phyloP scores from a whole-genome alignment of 2,113 vertebrate genomes.

The Nannobrachium achirus region DNA sequence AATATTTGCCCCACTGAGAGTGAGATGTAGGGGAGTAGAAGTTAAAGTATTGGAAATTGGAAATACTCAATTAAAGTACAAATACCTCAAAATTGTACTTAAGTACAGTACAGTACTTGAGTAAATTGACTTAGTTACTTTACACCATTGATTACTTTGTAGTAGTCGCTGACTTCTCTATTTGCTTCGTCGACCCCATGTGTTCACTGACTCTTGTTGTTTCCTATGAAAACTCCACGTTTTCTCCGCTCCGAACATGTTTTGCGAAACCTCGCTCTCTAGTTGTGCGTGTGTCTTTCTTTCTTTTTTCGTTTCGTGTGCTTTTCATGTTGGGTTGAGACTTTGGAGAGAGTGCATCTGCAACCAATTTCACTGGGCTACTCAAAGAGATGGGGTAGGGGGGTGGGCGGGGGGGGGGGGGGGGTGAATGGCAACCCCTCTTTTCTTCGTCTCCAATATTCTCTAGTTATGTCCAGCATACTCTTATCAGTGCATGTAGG shows the following conservation, averaged over 20 bases:
- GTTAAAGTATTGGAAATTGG: too few species aligned
- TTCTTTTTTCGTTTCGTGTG: constrained; percentile 9
- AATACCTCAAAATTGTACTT: too few species aligned
- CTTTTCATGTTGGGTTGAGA: constrained; percentile 60
- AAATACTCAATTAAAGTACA: too few species aligned
- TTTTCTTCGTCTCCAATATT: constrained; percentile 34
- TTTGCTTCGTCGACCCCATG: too few species aligned
- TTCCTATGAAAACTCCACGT: constrained; percentile 41
- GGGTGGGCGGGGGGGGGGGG: constrained; percentile 40
- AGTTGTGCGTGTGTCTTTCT: background rate
- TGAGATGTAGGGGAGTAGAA: too few species aligned
- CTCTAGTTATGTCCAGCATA: constrained; percentile 38
- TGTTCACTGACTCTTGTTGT: background rate
- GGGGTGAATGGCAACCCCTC: constrained; percentile 50
- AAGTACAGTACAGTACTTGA: too few species aligned
- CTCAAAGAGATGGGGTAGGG: constrained; percentile 55
- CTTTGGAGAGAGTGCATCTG: constrained; percentile 75
- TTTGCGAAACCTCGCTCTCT: constrained; percentile 27
- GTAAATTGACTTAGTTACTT: too few species aligned
- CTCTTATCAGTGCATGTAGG: too few species aligned
- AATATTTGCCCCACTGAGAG: too few species aligned
- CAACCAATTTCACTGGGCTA: constrained; percentile 69
- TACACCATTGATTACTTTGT: too few species aligned
- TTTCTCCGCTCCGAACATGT: constrained; percentile 8
- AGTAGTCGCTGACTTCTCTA: too few species aligned